Base-by-base conservation (phyloP, 2,797 vertebrate genomes). In the Falco naumanni region DNA sequence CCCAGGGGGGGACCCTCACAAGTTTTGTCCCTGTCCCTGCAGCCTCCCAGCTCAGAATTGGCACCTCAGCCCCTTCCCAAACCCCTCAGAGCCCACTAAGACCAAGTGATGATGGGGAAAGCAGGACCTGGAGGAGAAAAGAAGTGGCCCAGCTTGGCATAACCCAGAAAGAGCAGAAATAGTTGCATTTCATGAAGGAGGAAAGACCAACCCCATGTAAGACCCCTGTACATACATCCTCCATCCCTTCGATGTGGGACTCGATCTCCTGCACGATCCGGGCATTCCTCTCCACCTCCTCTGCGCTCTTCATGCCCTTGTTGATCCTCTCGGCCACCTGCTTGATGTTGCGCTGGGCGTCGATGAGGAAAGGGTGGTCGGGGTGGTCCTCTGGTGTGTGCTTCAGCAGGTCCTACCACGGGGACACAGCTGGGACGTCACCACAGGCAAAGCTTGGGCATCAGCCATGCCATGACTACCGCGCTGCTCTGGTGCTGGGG, bases 241-340 rank as follows among this genome's bases (percentile, higher is more conserved):
- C 99, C 91, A 99, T 98, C 89, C 99, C 99, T 95, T 99, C 99
- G 3, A 99, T 99, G 97, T 99, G 99, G 4, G 99, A 98, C 97
- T 99, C 99, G 0, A 99, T 99, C 98, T 99, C 99, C 98, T 99
- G 99, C 97, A 99, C 99, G 19, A 99, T 99, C 3, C 99, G 98
- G 11, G 99, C 98, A 11, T 99, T 99, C 69, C 98, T 98, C 97
- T 99, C 99, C 6, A 99, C 99, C 96, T 99, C 99, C 97, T 99
- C 99, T 0, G 99, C 99, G 0, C 98, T 99, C 85, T 98, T 99
- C 79, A 99, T 99, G 6, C 99, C 99, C 97, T 99, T 99, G 97
- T 99, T 99, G 97, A 99, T 99, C 96, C 98, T 99, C 96, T 99
- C 99, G 0, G 99, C 99, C 97, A 99, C 96, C 13, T 99, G 98